Conservation (phyloP, 1,140 invertebrate genomes). For the Maniola jurtina region DNA sequence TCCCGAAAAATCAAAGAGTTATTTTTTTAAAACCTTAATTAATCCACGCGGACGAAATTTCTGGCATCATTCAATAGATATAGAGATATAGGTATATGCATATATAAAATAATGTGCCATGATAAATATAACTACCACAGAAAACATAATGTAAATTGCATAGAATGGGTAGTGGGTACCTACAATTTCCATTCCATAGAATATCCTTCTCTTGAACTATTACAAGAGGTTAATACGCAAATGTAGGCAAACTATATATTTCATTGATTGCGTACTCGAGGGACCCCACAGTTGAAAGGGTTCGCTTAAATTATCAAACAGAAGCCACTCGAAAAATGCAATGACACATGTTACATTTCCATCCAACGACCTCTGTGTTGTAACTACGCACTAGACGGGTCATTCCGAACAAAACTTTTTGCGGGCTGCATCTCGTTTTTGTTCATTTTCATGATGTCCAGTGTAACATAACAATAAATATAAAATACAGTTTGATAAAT, state of each 20-base stretch:
- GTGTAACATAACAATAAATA: no score
- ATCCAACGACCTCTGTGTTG: slow-evolving; percentile 18
- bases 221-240: slow-evolving; percentile 37
- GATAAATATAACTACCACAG: not conserved
- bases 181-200: not conserved
- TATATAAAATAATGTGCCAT: no score
- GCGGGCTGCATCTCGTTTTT: no score
- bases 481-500: slow-evolving; percentile 38
- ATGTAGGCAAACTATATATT: slow-evolving; percentile 61
- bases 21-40: no score
- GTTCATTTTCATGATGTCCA: no score
- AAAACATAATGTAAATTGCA: slow-evolving; percentile 1
- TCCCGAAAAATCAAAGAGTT: no score
- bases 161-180: not conserved
- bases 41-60: no score
- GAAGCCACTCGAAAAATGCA: slow-evolving; percentile 75
- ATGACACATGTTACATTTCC: slow-evolving; percentile 74
- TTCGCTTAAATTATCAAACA: slow-evolving; percentile 72
- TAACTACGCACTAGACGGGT: no score
- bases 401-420: no score
- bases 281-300: slow-evolving; percentile 54
- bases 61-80: no score
- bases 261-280: slow-evolving; percentile 59
- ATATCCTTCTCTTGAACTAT: slow-evolving; percentile 19
- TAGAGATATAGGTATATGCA: no score